These are phyloP conservation scores for Sciurus niger DNA, from an alignment of 2,113 vertebrate genomes.

Conservation along the genomic window DNA sequence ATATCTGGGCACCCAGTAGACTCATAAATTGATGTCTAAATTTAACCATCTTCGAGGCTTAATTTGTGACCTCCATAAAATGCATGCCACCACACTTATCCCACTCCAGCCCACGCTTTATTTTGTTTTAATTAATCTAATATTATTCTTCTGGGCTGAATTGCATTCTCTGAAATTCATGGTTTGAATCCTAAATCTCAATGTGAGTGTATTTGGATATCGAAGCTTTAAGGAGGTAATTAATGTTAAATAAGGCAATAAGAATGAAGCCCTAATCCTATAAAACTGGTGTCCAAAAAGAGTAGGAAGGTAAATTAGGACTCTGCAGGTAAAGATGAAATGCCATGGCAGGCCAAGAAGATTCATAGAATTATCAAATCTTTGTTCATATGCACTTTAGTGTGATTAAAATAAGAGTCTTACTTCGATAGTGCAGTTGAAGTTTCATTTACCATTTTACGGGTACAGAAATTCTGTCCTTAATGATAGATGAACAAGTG, in stretches of 20 bases:
- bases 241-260: neutral
- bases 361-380: neutral
- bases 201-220: neutral
- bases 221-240: neutral
- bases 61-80: neutral
- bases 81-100: neutral
- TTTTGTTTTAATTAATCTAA: neutral
- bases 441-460: neutral
- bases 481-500: neutral
- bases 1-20: neutral
- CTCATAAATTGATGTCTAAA: neutral
- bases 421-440: neutral
- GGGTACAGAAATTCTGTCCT: neutral
- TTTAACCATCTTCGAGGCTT: neutral
- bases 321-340: rapidly evolving
- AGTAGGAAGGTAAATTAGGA: neutral
- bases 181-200: neutral
- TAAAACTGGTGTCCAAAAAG: neutral
- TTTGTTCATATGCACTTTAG: neutral
- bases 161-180: rapidly evolving
- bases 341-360: neutral
- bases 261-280: rapidly evolving
- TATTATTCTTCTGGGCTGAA: neutral
- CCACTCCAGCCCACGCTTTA: rapidly evolving
- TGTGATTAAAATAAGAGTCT: neutral